Base-by-base conservation (phyloP, 2,888 invertebrate genomes). In the Beris chalybata region DNA sequence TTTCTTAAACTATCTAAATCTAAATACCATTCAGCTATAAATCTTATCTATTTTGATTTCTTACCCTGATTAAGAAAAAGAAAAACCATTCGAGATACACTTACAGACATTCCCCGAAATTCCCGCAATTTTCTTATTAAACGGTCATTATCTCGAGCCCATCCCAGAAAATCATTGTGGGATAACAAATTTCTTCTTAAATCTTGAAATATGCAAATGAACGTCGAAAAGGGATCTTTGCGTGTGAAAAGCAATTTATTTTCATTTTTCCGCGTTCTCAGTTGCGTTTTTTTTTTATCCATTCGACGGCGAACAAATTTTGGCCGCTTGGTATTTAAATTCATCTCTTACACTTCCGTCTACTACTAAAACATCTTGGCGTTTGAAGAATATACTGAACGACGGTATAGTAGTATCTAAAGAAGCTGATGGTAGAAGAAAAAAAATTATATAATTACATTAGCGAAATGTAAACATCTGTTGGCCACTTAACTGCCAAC, bases 181-280 rank as follows among this genome's bases (percentile, higher is more conserved):
- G 29, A 30, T 53, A 59, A 59, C 54, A 67, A 65, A 50, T 64
- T 67, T 64, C 50, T 58, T 15, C 32, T 61, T 22, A 6, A 32
- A 63, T n/a, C 52, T 48, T 61, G 56, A 61, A 68, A 68, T 65
- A 68, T 61, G 65, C 59, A 59, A 68, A 68, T 68, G 68, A 58
- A 54, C 50, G 45, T 32, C 31, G 57, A 54, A 55, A 47, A 53
- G 45, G 64, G 43, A 43, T 50, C 56, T 64, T 55, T 68, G 65
- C 68, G 68, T 68, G 65, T 68, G 68, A 68, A 65, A 68, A 68
- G 65, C 65, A 63, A 68, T 68, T 65, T 47, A 65, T 68, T 65
- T 68, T 47, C 47, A 68, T 65, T 61, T 22, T 68, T 68, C 61
- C 65, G 50, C 50, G 50, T 59, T 61, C 43, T 11, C 13, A n/a